Evolutionary conservation across 1,140 invertebrate species (phyloP).

Genomic region (Leptestheria dahalacensis): DNA sequence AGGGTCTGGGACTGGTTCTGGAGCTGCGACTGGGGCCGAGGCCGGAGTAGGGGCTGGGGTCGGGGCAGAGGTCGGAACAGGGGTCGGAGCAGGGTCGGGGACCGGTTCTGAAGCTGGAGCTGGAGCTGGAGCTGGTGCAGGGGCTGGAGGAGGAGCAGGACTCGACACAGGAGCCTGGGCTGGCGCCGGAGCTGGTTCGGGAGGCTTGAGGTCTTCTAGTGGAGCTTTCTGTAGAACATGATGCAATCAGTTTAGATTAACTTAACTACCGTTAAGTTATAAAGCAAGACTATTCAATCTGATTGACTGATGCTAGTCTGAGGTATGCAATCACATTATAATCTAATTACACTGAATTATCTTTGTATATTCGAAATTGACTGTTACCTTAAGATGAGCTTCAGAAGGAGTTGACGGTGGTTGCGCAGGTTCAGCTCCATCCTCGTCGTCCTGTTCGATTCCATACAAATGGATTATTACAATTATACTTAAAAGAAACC

Average conservation of each 20-base stretch:
- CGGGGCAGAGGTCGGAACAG: too few species aligned
- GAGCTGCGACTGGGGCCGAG: too few species aligned
- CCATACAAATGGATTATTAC: neutral
- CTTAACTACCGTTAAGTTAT: too few species aligned
- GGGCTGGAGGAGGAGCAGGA: neutral
- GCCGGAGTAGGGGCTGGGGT: too few species aligned
- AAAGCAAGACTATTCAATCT: too few species aligned
- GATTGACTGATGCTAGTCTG: too few species aligned
- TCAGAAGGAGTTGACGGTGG: slow-evolving; percentile 1
- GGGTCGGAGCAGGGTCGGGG: too few species aligned
- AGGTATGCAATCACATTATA: too few species aligned
- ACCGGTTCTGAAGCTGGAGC: neutral
- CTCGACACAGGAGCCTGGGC: too few species aligned
- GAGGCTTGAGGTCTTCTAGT: slow-evolving; percentile 15
- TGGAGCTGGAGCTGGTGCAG: neutral
- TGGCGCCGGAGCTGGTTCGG: neutral
- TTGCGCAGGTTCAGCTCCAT: slow-evolving; percentile 13
- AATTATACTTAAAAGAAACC: neutral
- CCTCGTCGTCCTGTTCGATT: slow-evolving; percentile 20
- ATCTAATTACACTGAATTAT: neutral
- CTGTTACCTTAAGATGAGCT: neutral
- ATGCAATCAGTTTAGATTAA: too few species aligned
- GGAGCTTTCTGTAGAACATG: neutral
- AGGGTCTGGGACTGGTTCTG: too few species aligned
- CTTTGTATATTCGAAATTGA: neutral